These are phyloP conservation scores for Heliothis peltigera DNA, from an alignment of 2,888 invertebrate species.

Conservation along the genomic window DNA sequence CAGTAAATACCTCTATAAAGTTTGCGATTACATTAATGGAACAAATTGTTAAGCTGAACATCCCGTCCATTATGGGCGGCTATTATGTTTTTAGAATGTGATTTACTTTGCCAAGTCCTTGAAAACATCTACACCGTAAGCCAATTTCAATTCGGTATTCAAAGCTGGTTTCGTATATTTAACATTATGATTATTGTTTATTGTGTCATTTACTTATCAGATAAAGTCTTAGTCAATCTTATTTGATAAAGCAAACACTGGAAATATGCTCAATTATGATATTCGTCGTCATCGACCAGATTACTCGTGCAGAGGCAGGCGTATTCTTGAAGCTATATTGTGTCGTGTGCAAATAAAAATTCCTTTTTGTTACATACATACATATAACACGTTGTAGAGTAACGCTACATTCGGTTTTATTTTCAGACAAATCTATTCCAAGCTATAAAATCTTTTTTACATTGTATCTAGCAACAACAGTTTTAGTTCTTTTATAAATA, in stretches of 20 bases:
- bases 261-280: too few species aligned
- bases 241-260: too few species aligned
- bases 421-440: conserved; percentile 33
- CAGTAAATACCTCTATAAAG: conserved; percentile 74
- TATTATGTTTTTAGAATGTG: conserved; percentile 56
- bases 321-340: conserved; percentile 9
- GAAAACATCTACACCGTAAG: conserved; percentile 17
- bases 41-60: conserved; percentile 72
- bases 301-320: not conserved
- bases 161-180: not conserved
- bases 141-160: not conserved
- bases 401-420: conserved; percentile 39
- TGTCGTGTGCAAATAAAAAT: conserved; percentile 21
- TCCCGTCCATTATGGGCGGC: conserved; percentile 49
- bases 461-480: conserved; percentile 30
- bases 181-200: too few species aligned
- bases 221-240: too few species aligned
- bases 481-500: conserved; percentile 36
- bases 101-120: conserved; percentile 47
- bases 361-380: conserved; percentile 32
- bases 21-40: conserved; percentile 71
- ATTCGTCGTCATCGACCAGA: too few species aligned
- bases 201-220: too few species aligned
- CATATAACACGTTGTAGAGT: conserved; percentile 30
- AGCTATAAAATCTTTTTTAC: conserved; percentile 39